Base-by-base conservation (phyloP, 2,888 invertebrate species). In the Diloba caeruleocephala region DNA sequence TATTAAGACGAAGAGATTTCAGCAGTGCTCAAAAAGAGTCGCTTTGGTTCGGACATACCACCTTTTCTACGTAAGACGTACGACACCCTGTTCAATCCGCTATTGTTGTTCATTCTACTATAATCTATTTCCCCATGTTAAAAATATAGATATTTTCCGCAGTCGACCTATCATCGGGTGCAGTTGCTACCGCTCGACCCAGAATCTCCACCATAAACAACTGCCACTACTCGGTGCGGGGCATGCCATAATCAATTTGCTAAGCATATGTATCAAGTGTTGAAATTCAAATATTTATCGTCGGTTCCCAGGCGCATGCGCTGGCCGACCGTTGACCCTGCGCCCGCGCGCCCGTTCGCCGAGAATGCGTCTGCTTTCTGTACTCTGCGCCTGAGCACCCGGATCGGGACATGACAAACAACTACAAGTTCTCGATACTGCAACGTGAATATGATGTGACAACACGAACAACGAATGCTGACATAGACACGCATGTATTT, bases 231-330 rank as follows among this genome's bases (percentile, higher is more conserved):
- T 75, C 73, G 76, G 76, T 81, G 49, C 78, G 78, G 83, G 78
- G 74, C 84, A 82, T 61, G 81, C 85, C 83, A 85, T 87, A 88
- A 88, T 87, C 88, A 88, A 91, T 92, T 91, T 88, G 90, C 91
- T 89, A 88, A 90, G 88, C 89, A 88, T 89, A 88, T 92, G 90
- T 88, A 89, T 91, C 87, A 89, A 89, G 91, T 92, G 91, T 91
- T 90, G 89, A 91, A 91, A 91, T 90, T 90, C 88, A 91, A 93
- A 92, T 91, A 91, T 92, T 91, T 92, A 93, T 92, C 87, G 88
- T 85, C 62, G 80, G 89, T 92, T 92, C 92, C 87, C 92, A 92
- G 82, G 87, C 87, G 87, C 80, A 84, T 79, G 86, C 80, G 77
- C 85, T 77, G 78, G 76, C 73, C 90, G 92, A 92, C 89, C 92